phyloP scores from a whole-genome alignment of 2,888 invertebrate species.

The Netelia virgata region DNA sequence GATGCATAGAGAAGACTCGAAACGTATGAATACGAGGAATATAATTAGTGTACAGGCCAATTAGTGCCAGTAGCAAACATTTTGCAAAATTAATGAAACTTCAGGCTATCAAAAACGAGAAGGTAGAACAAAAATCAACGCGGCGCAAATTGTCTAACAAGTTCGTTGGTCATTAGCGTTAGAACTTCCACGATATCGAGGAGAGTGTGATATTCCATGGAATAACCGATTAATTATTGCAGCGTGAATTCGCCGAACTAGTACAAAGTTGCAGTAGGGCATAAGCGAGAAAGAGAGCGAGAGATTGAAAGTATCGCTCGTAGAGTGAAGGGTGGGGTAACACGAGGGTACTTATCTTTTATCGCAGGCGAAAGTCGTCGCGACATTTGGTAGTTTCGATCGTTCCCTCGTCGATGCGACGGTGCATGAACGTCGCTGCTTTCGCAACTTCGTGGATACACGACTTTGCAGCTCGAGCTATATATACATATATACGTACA shows the following conservation, averaged over 20 bases:
- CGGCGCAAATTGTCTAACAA: not conserved
- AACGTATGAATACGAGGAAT: conserved; percentile 10
- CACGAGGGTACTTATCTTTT: conserved; percentile 67
- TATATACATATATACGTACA: not conserved
- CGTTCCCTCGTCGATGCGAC: conserved; percentile 68
- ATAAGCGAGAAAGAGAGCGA: not conserved
- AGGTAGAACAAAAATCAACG: not conserved
- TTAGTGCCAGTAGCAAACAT: conserved; percentile 2
- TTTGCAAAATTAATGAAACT: not conserved
- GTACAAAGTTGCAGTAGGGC: conserved; percentile 47
- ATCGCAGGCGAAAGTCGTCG: conserved; percentile 62
- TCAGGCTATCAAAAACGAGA: not conserved
- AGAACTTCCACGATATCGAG: conserved; percentile 23
- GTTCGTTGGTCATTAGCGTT: conserved; percentile 9
- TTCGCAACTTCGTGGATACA: conserved; percentile 26
- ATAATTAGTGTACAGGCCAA: not conserved
- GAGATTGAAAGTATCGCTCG: not conserved
- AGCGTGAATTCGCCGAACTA: conserved; percentile 38
- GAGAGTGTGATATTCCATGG: conserved; percentile 31
- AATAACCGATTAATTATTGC: conserved; percentile 62
- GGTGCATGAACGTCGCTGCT: conserved; percentile 61
- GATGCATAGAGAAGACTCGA: not conserved
- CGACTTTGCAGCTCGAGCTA: conserved; percentile 30
- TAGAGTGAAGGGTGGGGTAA: not conserved
- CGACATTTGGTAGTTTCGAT: conserved; percentile 69